A percentile compares a stretch with the other conserved stretches of the same genome.
These are phyloP conservation scores for Drosophila atripex DNA, from an alignment of 2,888 invertebrate genomes.

Conservation along the genomic window DNA sequence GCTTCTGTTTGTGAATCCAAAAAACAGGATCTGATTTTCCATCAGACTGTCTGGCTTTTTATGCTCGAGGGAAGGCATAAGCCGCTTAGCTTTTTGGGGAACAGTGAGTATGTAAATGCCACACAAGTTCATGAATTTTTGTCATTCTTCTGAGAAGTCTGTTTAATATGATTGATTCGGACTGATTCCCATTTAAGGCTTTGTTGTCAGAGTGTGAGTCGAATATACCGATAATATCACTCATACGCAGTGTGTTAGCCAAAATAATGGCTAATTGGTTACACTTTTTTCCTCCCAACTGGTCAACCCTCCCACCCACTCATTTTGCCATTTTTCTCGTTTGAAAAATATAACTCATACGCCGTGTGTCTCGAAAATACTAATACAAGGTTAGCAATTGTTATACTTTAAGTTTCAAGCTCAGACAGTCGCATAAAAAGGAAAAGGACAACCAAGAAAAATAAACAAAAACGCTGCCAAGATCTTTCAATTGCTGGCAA, in stretches of 20 bases:
- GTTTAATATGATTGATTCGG: constrained; percentile 27
- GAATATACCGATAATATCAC: too few species aligned
- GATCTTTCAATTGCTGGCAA: constrained; percentile 40
- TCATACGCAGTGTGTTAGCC: too few species aligned
- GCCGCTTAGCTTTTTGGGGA: constrained; percentile 71
- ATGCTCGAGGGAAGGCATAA: constrained; percentile 41
- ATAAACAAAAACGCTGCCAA: constrained; percentile 23
- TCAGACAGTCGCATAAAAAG: constrained; percentile 1
- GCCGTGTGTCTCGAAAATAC: background rate
- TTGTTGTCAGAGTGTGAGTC: background rate
- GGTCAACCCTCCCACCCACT: too few species aligned
- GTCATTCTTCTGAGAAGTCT: constrained; percentile 9
- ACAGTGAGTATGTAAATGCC: constrained; percentile 47
- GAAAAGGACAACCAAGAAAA: background rate
- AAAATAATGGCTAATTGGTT: too few species aligned
- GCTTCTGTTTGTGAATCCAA: constrained; percentile 6
- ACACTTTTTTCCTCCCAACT: too few species aligned
- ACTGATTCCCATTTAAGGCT: background rate
- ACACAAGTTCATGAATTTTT: constrained; percentile 31
- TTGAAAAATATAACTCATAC: background rate
- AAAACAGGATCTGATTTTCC: constrained; percentile 50
- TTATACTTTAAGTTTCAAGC: constrained; percentile 7
- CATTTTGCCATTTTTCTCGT: too few species aligned
- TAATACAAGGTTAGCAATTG: background rate
- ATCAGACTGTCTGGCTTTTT: constrained; percentile 5